A percentile compares a stretch with the other conserved stretches of the same genome.
Evolutionary conservation across 2,113 vertebrate genomes (phyloP).

Genomic region (Salminus brasiliensis): DNA sequence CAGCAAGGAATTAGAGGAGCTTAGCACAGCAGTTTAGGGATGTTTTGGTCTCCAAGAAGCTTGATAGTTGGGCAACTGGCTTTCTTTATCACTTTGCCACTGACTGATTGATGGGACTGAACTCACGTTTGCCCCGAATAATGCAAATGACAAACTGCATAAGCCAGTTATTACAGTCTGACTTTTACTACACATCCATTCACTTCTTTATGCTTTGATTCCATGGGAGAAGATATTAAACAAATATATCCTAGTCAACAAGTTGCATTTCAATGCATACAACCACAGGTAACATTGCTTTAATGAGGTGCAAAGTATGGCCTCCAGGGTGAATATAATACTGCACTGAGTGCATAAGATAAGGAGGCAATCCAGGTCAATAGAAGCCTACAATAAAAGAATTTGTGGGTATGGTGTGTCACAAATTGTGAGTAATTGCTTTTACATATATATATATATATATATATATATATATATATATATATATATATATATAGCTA

Average conservation of each 20-base stretch:
- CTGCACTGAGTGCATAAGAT: slow-evolving; percentile 1
- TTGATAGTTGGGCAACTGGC: slow-evolving; percentile 15
- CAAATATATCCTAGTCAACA: slow-evolving; percentile 49
- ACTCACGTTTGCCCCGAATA: slow-evolving; percentile 31
- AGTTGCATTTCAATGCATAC: slow-evolving; percentile 15
- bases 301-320: slow-evolving; percentile 14
- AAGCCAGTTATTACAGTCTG: slow-evolving; percentile 41
- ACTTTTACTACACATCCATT: slow-evolving; percentile 30
- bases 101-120: slow-evolving; percentile 53
- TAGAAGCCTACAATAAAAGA: neutral
- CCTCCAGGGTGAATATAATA: slow-evolving; percentile 6
- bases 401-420: neutral
- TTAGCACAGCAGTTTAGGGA: slow-evolving; percentile 33
- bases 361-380: neutral
- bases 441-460: too few relatives aligned
- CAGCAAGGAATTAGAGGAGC: slow-evolving; percentile 9
- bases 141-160: slow-evolving; percentile 52
- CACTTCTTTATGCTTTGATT: slow-evolving; percentile 30
- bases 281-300: slow-evolving; percentile 18
- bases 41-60: slow-evolving; percentile 37
- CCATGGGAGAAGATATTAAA: slow-evolving; percentile 42
- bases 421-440: neutral
- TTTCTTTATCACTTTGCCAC: slow-evolving; percentile 33
- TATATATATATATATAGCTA: too few relatives aligned
- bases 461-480: too few relatives aligned